Percentiles rank a stretch among this genome's conserved stretches.
Evolutionary conservation across 1,140 invertebrate species (phyloP).

Genomic region (Atta cephalotes): DNA sequence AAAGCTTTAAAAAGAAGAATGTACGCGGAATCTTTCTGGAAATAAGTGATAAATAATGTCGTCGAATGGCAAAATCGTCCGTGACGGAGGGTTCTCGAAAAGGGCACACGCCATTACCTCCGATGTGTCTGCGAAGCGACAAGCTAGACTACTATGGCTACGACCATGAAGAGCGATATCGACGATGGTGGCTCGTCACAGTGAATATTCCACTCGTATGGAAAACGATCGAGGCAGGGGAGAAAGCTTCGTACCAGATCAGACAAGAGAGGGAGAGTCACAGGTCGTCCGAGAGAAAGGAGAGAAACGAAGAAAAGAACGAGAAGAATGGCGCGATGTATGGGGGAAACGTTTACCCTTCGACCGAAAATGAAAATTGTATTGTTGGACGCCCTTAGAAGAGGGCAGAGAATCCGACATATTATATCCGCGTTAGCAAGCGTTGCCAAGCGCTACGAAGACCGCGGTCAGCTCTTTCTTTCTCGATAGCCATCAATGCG

Average conservation of each 20-base stretch:
- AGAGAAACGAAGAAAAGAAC: constrained; percentile 52
- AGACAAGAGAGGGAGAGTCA: constrained; percentile 40
- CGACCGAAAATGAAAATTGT: constrained; percentile 82
- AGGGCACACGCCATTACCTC: constrained; percentile 83
- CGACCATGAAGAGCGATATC: constrained; percentile 26
- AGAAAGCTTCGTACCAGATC: constrained; percentile 48
- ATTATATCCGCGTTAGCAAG: constrained; percentile 83
- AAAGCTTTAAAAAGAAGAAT: constrained; percentile 2
- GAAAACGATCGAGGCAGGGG: constrained; percentile 61
- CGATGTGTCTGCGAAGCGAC: constrained; percentile 73
- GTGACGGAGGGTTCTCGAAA: constrained; percentile 81
- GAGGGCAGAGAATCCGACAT: constrained; percentile 69
- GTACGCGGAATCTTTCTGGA: constrained; percentile 71
- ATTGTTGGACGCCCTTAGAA: constrained; percentile 75
- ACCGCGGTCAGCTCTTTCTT: constrained; percentile 78
- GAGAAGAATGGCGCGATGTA: constrained; percentile 32
- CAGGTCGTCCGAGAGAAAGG: constrained; percentile 37
- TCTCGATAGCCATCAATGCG: constrained; percentile 75
- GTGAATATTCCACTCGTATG: constrained; percentile 74
- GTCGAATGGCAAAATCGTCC: constrained; percentile 81
- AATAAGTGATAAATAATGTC: constrained; percentile 81
- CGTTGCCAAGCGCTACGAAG: constrained; percentile 61
- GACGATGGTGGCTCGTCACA: constrained; percentile 68
- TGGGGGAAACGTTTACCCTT: constrained; percentile 72
- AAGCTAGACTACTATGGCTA: constrained; percentile 62